Conservation (phyloP, 2,888 invertebrate species). For the Polydrusus tereticollis region DNA sequence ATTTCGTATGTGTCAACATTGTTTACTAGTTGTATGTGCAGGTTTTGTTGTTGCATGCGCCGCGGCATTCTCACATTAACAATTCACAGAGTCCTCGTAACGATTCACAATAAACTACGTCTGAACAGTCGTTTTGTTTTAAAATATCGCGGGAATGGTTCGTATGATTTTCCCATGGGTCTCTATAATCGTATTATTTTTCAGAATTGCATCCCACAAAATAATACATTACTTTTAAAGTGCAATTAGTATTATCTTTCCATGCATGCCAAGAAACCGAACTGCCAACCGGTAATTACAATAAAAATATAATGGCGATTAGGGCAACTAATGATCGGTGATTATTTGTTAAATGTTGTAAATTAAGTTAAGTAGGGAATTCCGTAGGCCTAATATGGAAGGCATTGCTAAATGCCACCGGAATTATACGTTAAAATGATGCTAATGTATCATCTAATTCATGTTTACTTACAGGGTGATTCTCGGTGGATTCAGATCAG, state of each 20-base stretch:
- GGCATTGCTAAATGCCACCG: background rate
- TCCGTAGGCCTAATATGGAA: background rate
- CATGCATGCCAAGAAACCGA: constrained; percentile 1
- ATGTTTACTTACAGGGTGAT: too few relatives aligned
- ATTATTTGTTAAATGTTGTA: constrained; percentile 2
- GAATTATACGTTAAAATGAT: background rate
- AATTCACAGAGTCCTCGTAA: constrained; percentile 17
- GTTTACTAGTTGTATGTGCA: background rate
- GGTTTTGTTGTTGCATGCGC: background rate
- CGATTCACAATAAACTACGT: constrained; percentile 14
- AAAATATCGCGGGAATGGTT: constrained; percentile 13
- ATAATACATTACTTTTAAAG: constrained; percentile 1
- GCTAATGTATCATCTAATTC: background rate
- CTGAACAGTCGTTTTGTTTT: constrained; percentile 3
- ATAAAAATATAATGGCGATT: background rate
- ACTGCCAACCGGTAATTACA: constrained; percentile 1
- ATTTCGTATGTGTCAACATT: background rate
- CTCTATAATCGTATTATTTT: constrained; percentile 13
- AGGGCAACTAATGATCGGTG: background rate
- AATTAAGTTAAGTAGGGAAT: background rate
- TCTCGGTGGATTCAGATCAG: too few relatives aligned
- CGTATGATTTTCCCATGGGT: constrained; percentile 20
- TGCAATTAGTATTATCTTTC: constrained; percentile 13
- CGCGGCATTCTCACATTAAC: background rate
- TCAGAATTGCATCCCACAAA: background rate